These are phyloP conservation scores for Synaphobranchus kaupii DNA, from an alignment of 2,797 vertebrate species.

Conservation along the genomic window DNA sequence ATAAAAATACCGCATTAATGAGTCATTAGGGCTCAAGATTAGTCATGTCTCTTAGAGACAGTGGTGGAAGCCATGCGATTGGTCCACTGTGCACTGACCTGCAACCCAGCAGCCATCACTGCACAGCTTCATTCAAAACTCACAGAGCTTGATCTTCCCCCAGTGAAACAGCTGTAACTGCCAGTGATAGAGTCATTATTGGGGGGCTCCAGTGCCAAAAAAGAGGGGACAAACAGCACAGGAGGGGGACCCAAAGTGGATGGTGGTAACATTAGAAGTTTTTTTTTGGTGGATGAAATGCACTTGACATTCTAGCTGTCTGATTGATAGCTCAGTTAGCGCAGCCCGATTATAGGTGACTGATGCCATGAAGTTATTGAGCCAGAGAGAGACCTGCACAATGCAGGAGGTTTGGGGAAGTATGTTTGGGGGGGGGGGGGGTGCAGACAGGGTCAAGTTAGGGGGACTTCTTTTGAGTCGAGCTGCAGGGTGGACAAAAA, in stretches of 20 bases:
- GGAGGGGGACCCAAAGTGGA: constrained; percentile 5
- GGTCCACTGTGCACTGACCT: neutral
- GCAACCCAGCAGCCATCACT: neutral
- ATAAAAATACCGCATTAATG: neutral
- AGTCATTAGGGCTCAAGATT: neutral
- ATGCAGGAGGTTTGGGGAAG: constrained; percentile 42
- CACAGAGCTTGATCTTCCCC: neutral
- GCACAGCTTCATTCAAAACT: neutral
- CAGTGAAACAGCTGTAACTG: neutral
- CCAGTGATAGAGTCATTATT: neutral
- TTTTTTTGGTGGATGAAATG: constrained; percentile 14
- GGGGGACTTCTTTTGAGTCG: constrained; percentile 59
- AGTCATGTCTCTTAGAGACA: neutral
- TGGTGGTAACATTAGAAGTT: neutral
- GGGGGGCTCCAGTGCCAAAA: neutral
- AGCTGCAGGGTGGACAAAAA: constrained; percentile 64
- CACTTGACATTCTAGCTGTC: constrained; percentile 31
- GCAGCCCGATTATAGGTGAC: constrained; percentile 50
- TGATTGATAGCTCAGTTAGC: constrained; percentile 48
- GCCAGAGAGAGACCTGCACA: constrained; percentile 57
- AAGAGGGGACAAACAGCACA: constrained; percentile 28
- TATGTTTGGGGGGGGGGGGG: constrained; percentile 42
- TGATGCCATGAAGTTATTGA: constrained; percentile 60
- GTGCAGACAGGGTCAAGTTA: constrained; percentile 61
- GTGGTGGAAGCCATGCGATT: neutral